Evolutionary conservation across 2,888 invertebrate species (phyloP), one percentile per base, ranked within the genome.

Genomic region (Sarcophaga rosellei): DNA sequence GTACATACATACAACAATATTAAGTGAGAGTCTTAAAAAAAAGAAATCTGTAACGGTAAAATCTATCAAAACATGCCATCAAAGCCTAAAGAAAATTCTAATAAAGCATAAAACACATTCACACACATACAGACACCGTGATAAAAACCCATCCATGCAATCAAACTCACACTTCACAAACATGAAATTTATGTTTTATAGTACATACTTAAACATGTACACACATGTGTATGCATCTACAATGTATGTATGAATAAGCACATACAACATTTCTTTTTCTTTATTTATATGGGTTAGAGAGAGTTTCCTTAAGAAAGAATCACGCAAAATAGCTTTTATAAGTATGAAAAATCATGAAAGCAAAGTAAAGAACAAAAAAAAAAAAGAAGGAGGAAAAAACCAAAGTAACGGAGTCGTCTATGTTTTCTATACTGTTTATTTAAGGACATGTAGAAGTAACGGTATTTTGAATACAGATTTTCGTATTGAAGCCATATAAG

Each of bases 41-140:
- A 77, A 70, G 53, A 65, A 69, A 75, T 62, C 45, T 45, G 5
- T 74, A 74, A 74, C 12, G 53, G 62, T 35, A 84, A 84, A 84
- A 87, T 85, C 81, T 85, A 87, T 81, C 81, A 87, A 73, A 85
- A 85, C 84, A 82, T 87, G 82, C 76, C 85, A 82, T 82, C 85
- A 70, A 85, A 82, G 65, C 72, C 66, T 44, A 80, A 79, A 77
- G 45, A 62, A 78, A 76, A 72, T 63, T 72, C 59, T 45, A 66
- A 82, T 61, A 65, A 76, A 53, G 53, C 53, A 53, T 15, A 17
- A 53, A 5, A 53, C 12, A 66, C 81, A 87, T 81, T 77, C 20
- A 59, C 3, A 66, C 53, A 17, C 76, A 86, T 72, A 45, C 74
- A 81, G 68, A 74, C 25, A 79, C 57, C 20, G 8, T 35, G 21